Base-by-base conservation (phyloP, 2,113 vertebrate species). In the Nanorana parkeri region DNA sequence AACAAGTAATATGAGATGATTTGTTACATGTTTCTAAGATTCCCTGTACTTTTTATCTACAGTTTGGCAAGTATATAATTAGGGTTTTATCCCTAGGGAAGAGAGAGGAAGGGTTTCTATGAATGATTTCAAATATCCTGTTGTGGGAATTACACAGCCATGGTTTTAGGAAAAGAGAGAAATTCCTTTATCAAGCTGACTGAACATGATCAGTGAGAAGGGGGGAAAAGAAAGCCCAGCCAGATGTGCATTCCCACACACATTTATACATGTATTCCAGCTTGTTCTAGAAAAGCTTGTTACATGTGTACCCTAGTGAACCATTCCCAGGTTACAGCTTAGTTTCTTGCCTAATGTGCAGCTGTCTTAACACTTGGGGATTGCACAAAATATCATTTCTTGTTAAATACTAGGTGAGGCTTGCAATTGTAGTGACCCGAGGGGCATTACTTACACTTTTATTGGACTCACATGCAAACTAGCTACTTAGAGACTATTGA, bases 161-260 rank as follows among this genome's bases (percentile, higher is more conserved):
- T 55, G 36, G 26, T 74, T 74, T 61, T 54, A 77, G 64, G 13
- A 36, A 65, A 36, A 19, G 32, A 20, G 64, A 52, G 21, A 78
- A 78, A 56, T 68, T 28, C 13, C 51, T 66, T 28, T 68, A 78
- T 67, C 55, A 75, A 58, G 77, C 64, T 32, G 26, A 54, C 28
- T 56, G 51, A n/a, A 56, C 63, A 54, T 67, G 77, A 32, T 67
- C 64, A 56, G 77, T 24, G 19, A 19, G 11, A 56, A 55, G 29
- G 64, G 63, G 64, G 52, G 64, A 67, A 5, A 5, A 5, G 29
- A 47, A 68, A 78, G 63, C 24, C 61, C 51, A 36, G 54, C 63
- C 77, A 78, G 77, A 67, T 78, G 77, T 78, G 64, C 77, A 78
- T 78, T 78, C 77, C 64, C 11, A 78, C 26, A 78, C 64, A 67